Evolutionary conservation across 2,113 vertebrate genomes (phyloP).

Genomic region (Callionymus lyra): DNA sequence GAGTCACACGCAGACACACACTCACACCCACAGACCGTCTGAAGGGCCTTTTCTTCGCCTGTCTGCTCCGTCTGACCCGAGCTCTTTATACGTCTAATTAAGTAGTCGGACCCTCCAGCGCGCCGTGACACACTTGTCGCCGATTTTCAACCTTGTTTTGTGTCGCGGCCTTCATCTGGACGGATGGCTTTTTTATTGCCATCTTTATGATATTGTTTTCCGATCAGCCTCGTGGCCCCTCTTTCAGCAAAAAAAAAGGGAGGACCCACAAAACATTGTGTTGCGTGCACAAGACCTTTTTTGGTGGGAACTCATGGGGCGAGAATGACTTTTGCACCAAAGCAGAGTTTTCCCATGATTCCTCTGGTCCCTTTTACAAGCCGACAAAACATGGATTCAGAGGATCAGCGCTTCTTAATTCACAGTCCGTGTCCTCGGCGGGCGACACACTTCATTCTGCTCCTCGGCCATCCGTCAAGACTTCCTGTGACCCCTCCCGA

Average conservation of each 20-base stretch:
- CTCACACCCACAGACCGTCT: conserved; percentile 48
- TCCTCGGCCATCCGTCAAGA: conserved; percentile 13
- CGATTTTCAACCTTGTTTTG: conserved; percentile 59
- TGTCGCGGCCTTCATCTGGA: conserved; percentile 43
- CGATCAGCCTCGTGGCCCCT: conserved; percentile 23
- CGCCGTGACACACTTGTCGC: conserved; percentile 55
- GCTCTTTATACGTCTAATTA: conserved; percentile 62
- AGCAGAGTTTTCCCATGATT: conserved; percentile 20
- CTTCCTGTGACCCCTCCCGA: conserved; percentile 27
- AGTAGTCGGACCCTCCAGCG: conserved; percentile 64
- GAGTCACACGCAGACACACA: conserved; percentile 19
- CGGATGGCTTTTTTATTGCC: conserved; percentile 32
- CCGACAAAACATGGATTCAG: no score
- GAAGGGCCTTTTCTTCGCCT: conserved; percentile 65
- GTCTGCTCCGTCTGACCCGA: conserved; percentile 59
- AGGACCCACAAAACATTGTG: conserved; percentile 22
- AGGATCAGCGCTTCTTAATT: not conserved
- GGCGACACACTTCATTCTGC: conserved; percentile 37
- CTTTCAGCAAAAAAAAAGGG: conserved; percentile 30
- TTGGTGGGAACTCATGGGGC: conserved; percentile 4
- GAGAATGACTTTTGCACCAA: conserved; percentile 18
- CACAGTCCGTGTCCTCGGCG: not conserved
- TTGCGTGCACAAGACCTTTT: conserved; percentile 38
- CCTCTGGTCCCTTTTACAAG: no score
- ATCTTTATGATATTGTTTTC: conserved; percentile 51